Conservation (phyloP, 2,113 vertebrate genomes). For the Coptodon rendalli region DNA sequence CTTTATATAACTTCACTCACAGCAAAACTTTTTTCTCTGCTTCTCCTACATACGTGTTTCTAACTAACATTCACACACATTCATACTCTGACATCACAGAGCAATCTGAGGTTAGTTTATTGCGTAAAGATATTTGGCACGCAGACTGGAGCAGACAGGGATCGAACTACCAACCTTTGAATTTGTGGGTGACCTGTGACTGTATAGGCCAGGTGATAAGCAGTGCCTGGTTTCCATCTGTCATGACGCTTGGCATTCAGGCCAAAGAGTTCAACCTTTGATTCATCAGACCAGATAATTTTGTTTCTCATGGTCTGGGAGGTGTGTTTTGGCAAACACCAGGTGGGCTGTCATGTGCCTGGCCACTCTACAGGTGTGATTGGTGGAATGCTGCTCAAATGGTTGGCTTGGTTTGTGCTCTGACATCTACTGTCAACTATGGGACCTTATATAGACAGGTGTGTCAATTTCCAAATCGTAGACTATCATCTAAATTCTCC, state of each 20-base stretch:
- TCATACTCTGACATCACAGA: background rate
- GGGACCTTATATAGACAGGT: background rate
- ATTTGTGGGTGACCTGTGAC: background rate
- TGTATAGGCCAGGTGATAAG: background rate
- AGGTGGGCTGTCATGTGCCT: background rate
- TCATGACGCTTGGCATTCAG: background rate
- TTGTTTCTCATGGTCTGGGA: background rate
- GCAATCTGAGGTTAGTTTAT: background rate
- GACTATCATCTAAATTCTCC: background rate
- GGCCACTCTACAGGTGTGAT: background rate
- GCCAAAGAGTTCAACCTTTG: background rate
- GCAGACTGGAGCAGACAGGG: background rate
- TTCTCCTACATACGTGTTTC: background rate
- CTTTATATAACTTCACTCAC: background rate
- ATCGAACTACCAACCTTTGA: background rate
- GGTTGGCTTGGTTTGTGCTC: background rate
- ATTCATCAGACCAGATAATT: background rate
- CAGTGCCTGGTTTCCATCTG: background rate
- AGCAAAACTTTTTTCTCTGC: fast-evolving
- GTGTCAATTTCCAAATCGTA: background rate
- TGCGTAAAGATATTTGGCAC: background rate
- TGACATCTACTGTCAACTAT: background rate
- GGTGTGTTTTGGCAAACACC: background rate
- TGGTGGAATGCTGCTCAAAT: background rate
- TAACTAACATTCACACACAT: background rate